Base-by-base conservation (phyloP, 2,797 vertebrate genomes). In the Poeciliopsis presidionis region DNA sequence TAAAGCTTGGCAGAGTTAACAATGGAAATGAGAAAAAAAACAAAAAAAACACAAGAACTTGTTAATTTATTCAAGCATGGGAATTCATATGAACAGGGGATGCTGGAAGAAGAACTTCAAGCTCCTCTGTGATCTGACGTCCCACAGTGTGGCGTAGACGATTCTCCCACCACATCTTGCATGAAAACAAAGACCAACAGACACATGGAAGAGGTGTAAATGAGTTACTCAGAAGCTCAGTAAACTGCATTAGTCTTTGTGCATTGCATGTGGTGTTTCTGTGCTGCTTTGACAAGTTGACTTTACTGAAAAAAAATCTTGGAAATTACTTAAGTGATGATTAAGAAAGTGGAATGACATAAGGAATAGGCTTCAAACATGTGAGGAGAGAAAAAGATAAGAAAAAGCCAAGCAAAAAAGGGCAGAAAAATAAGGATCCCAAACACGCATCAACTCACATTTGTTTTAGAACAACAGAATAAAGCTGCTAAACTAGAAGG, bases 211-310 rank as follows among this genome's bases (percentile, higher is more conserved):
- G 73, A 79, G 79, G 74, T 73, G 79, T 78, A 80, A 88, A 90
- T 88, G 77, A 88, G 85, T 85, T 79, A 63, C 59, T 76, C 55
- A 43, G 74, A 76, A 73, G 67, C 77, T 86, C n/a, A 5, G 3
- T 81, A 70, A 79, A 79, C 39, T 72, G 51, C 83, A 76, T 86
- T 30, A 76, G 14, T 70, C 69, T 76, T 12, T 70, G 73, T 57
- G 61, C 39, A 25, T 41, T 41, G 71, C 30, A 33, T 49, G 74
- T 71, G 65, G 82, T 77, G 84, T 81, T 18, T 63, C 30, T 22
- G 55, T 43, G 72, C 70, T 65, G 67, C 84, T 14, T 46, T 46
- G 45, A 46, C 45, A 14, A 46, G 45, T 14, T 46, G 3, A 46
- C 45, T 46, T 46, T 4, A 46, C 45, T 14, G 14, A 1, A 11